Evolutionary conservation across 2,888 invertebrate genomes (phyloP).

Genomic region (Hypercompe scribonia): DNA sequence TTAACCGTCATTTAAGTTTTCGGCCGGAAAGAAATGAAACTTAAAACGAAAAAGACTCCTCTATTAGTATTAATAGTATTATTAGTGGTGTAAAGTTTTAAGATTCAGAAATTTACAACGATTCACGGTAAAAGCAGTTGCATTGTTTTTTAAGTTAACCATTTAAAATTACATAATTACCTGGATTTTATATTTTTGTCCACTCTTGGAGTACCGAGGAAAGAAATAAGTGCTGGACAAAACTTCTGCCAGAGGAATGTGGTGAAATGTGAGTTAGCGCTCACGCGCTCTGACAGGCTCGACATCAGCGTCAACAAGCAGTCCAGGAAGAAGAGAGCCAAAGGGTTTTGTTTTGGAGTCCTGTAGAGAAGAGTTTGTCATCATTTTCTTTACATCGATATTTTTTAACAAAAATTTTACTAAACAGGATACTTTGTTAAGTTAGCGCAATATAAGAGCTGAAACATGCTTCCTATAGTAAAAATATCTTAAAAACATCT

Average conservation of each 20-base stretch:
- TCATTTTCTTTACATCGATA: background rate
- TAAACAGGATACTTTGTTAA: too few relatives aligned
- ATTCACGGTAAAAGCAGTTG: too few relatives aligned
- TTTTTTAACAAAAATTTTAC: background rate
- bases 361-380: slow-evolving; percentile 65
- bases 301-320: slow-evolving; percentile 94
- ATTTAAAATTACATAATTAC: slow-evolving; percentile 59
- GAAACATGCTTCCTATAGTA: too few relatives aligned
- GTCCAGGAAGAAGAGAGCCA: slow-evolving; percentile 93
- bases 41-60: too few relatives aligned
- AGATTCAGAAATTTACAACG: too few relatives aligned
- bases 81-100: background rate
- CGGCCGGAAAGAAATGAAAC: too few relatives aligned
- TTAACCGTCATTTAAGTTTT: too few relatives aligned
- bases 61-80: too few relatives aligned
- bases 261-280: slow-evolving; percentile 94
- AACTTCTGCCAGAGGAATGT: slow-evolving; percentile 97
- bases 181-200: slow-evolving; percentile 92
- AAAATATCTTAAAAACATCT: too few relatives aligned
- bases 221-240: slow-evolving; percentile 95
- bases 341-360: slow-evolving; percentile 87
- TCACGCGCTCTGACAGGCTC: slow-evolving; percentile 93
- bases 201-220: slow-evolving; percentile 95
- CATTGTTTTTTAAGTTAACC: background rate
- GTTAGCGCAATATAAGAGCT: too few relatives aligned